phyloP scores from a whole-genome alignment of 1,140 invertebrate genomes.

The Ditylenchus dipsaci region DNA sequence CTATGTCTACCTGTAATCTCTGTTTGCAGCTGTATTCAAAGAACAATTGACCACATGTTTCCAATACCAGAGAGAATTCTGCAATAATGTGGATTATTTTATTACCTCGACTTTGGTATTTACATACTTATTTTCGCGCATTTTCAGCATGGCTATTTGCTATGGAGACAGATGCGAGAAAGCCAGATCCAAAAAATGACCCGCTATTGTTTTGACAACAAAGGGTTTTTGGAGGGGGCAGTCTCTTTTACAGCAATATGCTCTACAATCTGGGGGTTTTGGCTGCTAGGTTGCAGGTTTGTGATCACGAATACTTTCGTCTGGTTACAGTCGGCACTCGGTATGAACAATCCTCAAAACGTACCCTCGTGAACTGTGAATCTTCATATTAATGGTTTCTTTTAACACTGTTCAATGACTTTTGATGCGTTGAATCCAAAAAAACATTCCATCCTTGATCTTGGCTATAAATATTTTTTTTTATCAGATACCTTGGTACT shows the following conservation, averaged over 20 bases:
- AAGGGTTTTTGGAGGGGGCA: conserved; percentile 31
- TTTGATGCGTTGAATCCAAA: no score
- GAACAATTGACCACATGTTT: conserved; percentile 39
- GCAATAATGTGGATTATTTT: conserved; percentile 26
- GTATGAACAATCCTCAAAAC: no score
- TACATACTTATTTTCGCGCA: background rate
- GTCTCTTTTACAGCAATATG: conserved; percentile 48
- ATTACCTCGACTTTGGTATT: conserved; percentile 1
- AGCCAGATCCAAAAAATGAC: conserved; percentile 46
- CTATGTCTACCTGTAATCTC: no score
- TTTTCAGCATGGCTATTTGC: conserved; percentile 35
- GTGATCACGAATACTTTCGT: no score
- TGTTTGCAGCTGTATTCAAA: conserved; percentile 22
- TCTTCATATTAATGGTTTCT: no score
- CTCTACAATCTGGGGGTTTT: conserved; percentile 44
- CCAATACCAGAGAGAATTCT: conserved; percentile 40
- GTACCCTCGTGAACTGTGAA: no score
- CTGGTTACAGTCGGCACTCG: no score
- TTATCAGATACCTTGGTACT: no score
- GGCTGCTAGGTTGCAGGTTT: conserved; percentile 38
- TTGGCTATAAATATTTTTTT: no score
- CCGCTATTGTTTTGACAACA: conserved; percentile 38
- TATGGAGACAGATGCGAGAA: conserved; percentile 36
- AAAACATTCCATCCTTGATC: no score
- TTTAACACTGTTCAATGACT: no score